Base-by-base conservation (phyloP, 1,140 invertebrate genomes). In the Charaxes varanes region DNA sequence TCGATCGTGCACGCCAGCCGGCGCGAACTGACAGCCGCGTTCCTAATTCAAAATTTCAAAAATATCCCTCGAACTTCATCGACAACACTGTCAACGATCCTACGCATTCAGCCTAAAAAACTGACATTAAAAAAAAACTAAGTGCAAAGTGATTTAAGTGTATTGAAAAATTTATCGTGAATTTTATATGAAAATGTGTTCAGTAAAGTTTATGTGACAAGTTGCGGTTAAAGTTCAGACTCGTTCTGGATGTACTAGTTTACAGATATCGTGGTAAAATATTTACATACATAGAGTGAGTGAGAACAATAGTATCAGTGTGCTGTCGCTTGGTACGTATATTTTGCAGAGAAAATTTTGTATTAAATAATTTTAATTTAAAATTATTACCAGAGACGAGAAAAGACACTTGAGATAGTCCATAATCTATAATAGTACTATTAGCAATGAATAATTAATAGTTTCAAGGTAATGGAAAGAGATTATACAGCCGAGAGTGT, bases 161-260 rank as follows among this genome's bases (percentile, higher is more conserved):
- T 18, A 17, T 37, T 31, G 26, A n/a, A n/a, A n/a, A n/a, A 31
- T 26, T 17, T 21, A 22, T 24, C 22, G 40, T 34, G 22, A 8
- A 19, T 26, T 34, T 21, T 24, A 8, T 21, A 32, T n/a, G 6
- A 42, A 42, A 42, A 53, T 60, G 53, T 63, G 48, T 51, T 32
- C 42, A 42, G 30, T 57, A 46, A 57, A 59, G 43, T 64, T 65
- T 62, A 53, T 49, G 72, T 77, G 72, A 65, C 72, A 71, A 69
- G 61, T 72, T 68, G 55, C 52, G 63, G 64, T 70, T 69, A 64
- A 70, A 72, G 64, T 69, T 71, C 58, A 64, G 34, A 47, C 40
- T 42, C 50, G 49, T 48, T 54, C 32, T 55, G 62, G 55, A 62
- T 67, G 57, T 62, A 62, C 52, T 67, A 47, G 55, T 52, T 54